Base-by-base conservation (phyloP, 2,113 vertebrate genomes). In the Forbesichthys agassizii region DNA sequence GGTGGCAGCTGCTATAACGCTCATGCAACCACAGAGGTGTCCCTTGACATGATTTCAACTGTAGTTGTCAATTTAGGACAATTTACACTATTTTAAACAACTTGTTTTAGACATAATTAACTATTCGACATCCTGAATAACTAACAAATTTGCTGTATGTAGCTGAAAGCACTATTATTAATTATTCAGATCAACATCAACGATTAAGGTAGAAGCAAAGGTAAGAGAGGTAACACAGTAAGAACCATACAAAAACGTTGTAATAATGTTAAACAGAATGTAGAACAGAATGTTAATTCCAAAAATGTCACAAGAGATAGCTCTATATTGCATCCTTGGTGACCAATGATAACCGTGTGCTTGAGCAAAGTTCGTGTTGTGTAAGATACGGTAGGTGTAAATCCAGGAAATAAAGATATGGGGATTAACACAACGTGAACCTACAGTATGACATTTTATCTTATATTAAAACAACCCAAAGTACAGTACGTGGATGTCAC, bases 381-480 rank as follows among this genome's bases (percentile, higher is more conserved):
- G n/a, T 27, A 27, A 61, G 16, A 33, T 12, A 14, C 5, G 12
- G 12, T 13, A 61, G 59, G 20, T 27, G 13, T 52, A 52, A 12
- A 52, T 52, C n/a, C 6, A 53, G n/a, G n/a, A 53, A n/a, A 53
- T n/a, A 16, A 68, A 84, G 84, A 89, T 85, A 78, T 64, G 59
- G 7, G 36, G 36, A 42, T 42, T 6, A 42, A 8, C 7, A 42
- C 36, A 42, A 42, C 36, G 5, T 42, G 4, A 6, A 42, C 36
- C 7, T 8, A 5, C 4, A 42, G 4, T 42, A 42, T 6, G 7
- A 42, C 4, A 42, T 5, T 8, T 8, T 42, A 42, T 5, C 5
- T 42, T 42, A 42, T 42, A 42, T 42, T 42, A 42, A 42, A 42
- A 42, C 36, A 8, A 42, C 36, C 36, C 27, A 20, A 20, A 20